Percentiles rank a stretch among this genome's conserved stretches.
phyloP scores from a whole-genome alignment of 2,113 vertebrate genomes.

The Accipiter virgatus region DNA sequence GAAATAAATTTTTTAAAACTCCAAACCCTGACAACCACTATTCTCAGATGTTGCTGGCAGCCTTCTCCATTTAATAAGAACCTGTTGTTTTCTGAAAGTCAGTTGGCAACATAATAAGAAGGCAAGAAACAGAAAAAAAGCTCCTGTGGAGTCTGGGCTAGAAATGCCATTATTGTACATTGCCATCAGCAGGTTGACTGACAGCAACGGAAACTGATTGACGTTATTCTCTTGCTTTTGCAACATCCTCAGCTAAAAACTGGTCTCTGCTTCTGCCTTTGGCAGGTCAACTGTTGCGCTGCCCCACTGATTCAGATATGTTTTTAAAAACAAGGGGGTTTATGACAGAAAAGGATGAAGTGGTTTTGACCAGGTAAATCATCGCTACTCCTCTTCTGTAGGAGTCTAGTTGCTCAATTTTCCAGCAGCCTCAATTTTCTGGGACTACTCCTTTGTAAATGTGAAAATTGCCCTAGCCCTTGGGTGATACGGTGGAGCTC shows the following conservation, averaged over 20 bases:
- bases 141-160: not conserved
- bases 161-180: not conserved
- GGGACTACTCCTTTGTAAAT: conserved; percentile 5
- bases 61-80: conserved; percentile 19
- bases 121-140: conserved; percentile 9
- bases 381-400: not conserved
- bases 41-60: conserved; percentile 30
- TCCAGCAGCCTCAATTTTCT: conserved; percentile 23
- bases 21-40: not conserved
- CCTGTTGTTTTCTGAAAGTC: conserved; percentile 48
- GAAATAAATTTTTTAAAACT: not conserved
- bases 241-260: not conserved
- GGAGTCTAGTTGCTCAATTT: not conserved
- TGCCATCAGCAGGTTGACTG: conserved; percentile 10
- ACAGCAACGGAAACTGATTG: not conserved
- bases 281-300: not conserved
- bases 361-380: not conserved
- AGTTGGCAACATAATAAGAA: conserved; percentile 2
- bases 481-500: not conserved
- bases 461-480: conserved; percentile 54
- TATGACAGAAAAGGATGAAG: not conserved
- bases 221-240: not conserved
- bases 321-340: not conserved
- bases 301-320: not conserved
- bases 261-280: not conserved